Evolutionary conservation across 2,888 invertebrate genomes (phyloP), one percentile per base, ranked within the genome.

Genomic region (Drosophila nr. medialis): DNA sequence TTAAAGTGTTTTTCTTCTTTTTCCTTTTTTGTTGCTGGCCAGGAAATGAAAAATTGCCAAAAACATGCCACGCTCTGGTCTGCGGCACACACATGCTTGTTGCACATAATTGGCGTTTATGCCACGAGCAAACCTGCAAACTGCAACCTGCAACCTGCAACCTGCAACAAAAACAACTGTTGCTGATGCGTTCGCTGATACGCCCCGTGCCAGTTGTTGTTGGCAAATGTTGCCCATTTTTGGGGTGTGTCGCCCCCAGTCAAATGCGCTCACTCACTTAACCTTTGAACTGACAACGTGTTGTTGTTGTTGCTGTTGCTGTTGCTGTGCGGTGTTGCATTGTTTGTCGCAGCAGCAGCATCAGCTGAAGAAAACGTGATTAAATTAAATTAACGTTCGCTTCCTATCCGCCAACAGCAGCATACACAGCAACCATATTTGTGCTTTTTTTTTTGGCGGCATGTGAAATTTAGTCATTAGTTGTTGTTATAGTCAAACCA

Each of bases 231-330:
- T 80, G 74, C 65, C 65, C 64, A 50, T 68, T 78, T 71, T 80
- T 75, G 88, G 85, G 90, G 89, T 90, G 89, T 86, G 85, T 74
- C 82, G 81, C 89, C 83, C 58, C 61, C 69, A 75, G 89, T 82
- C 87, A 87, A 86, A 87, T 84, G 75, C 75, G 89, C 89, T 88
- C 89, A 86, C 86, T 86, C 86, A 87, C 88, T 86, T 86, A 86
- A 86, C 89, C 86, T 87, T 86, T 86, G 89, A 88, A 89, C 89
- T 83, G 78, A 64, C 75, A 86, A 68, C 75, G 64, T 81, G 75
- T 71, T 79, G 60, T 48, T 50, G 62, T 11, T 56, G 58, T 27
- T 59, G 54, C 7, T 45, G 59, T 4, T 62, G 55, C 4, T 62
- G 48, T 45, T 55, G 63, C 61, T 66, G 64, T 56, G 15, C 21